Evolutionary conservation across 2,797 vertebrate species (phyloP).

Genomic region (Crenuchus spilurus): DNA sequence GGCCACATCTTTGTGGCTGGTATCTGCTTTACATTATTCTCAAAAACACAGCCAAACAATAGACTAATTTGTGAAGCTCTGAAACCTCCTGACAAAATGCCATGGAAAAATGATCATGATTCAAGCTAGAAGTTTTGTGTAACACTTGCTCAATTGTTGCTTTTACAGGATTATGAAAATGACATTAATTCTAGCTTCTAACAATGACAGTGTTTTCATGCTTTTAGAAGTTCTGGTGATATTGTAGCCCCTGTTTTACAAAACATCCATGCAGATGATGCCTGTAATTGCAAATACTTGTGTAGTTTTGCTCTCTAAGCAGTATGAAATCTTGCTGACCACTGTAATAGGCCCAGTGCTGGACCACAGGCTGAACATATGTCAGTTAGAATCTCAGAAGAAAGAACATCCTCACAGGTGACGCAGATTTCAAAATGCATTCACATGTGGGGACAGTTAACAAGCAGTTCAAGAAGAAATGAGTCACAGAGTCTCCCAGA

Average conservation of each 20-base stretch:
- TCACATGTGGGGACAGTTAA: background rate
- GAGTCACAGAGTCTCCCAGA: background rate
- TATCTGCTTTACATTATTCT: background rate
- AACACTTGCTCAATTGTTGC: background rate
- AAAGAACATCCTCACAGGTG: constrained; percentile 6
- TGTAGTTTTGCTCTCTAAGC: too few relatives aligned
- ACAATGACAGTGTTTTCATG: background rate
- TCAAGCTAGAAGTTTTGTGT: background rate
- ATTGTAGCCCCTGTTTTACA: background rate
- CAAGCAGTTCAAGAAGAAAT: background rate
- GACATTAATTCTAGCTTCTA: background rate
- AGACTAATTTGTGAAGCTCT: background rate
- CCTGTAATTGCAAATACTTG: too few relatives aligned
- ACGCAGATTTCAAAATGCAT: background rate
- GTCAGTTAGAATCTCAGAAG: background rate
- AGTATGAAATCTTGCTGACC: background rate
- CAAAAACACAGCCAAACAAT: background rate
- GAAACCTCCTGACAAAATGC: background rate
- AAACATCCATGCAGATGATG: too few relatives aligned
- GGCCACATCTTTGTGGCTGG: background rate
- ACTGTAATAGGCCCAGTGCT: background rate
- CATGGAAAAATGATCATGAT: background rate
- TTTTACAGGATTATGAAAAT: background rate
- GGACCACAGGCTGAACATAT: background rate
- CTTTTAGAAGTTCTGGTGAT: background rate